Evolutionary conservation across 1,140 invertebrate species (phyloP).

Genomic region (Aphidius ervi): DNA sequence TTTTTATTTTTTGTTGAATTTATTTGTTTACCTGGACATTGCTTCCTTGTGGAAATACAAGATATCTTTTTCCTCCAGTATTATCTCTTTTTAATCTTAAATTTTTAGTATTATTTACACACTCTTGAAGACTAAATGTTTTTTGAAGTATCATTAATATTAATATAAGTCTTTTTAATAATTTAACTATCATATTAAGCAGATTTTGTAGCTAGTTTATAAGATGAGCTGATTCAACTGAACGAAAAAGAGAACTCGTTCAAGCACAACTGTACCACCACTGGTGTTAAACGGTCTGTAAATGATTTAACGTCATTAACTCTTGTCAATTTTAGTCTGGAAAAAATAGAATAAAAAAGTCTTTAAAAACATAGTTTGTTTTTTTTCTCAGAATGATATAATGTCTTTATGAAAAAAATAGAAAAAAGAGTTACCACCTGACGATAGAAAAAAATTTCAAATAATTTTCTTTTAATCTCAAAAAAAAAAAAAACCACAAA

Average conservation of each 20-base stretch:
- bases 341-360: background rate
- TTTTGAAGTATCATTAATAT: slow-evolving; percentile 3
- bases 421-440: no score
- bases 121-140: background rate
- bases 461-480: no score
- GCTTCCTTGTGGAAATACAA: slow-evolving; percentile 50
- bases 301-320: slow-evolving; percentile 19
- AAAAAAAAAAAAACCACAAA: no score
- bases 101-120: slow-evolving; percentile 12
- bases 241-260: slow-evolving; percentile 1
- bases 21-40: slow-evolving; percentile 47
- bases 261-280: slow-evolving; percentile 11
- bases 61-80: slow-evolving; percentile 34
- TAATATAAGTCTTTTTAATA: background rate
- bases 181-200: background rate
- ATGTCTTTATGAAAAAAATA: no score
- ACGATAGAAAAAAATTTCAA: no score
- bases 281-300: slow-evolving; percentile 12
- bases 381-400: no score
- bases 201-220: background rate
- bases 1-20: background rate
- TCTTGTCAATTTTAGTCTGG: background rate
- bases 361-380: no score
- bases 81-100: slow-evolving; percentile 31
- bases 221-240: background rate